Evolutionary conservation across 2,888 invertebrate genomes (phyloP), one percentile per base, ranked within the genome.

Genomic region (Lasioglossum marginatum): DNA sequence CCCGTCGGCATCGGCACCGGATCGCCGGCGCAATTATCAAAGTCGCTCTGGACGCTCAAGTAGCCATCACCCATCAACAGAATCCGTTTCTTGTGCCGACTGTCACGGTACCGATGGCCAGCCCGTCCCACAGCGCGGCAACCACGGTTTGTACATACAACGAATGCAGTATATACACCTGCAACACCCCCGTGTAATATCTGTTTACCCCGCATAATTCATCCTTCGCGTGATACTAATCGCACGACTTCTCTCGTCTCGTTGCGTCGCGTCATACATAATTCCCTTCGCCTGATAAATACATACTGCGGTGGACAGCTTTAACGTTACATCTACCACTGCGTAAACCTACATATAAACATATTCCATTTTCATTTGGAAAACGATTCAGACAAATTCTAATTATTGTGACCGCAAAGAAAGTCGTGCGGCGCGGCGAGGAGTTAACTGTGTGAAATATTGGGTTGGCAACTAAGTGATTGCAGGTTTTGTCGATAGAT

Each of bases 21-120:
- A 98, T 98, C 90, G 98, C 98, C 45, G 97, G 98, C 72, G 98
- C 98, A 40, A 97, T 98, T 89, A 98, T 97, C 95, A 98, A 98
- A 96, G 98, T 98, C 68, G 98, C 98, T 0, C 95, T 98, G 77
- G 97, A 97, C 14, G 98, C 98, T 0, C 98, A 98, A 95, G 98
- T 98, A 88, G 97, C 97, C 75, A 97, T 98, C 91, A 98, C 97
- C 0, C 97, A 97, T 93, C 98, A 98, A 94, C 96, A 97, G 88
- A 98, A 98, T 93, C 98, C 98, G 14, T 97, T 98, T 94, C 96
- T 97, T 87, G 96, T 97, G 72, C 97, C 97, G 45, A 96, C 97
- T 1, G 96, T 97, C 2, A 97, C 97, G 0, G 96, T 96, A 23
- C 96, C 96, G 2, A 92, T 95, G 37, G 95, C 96, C 14, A 96